phyloP scores from a whole-genome alignment of 2,888 invertebrate species.

The Drosophila gaucha region DNA sequence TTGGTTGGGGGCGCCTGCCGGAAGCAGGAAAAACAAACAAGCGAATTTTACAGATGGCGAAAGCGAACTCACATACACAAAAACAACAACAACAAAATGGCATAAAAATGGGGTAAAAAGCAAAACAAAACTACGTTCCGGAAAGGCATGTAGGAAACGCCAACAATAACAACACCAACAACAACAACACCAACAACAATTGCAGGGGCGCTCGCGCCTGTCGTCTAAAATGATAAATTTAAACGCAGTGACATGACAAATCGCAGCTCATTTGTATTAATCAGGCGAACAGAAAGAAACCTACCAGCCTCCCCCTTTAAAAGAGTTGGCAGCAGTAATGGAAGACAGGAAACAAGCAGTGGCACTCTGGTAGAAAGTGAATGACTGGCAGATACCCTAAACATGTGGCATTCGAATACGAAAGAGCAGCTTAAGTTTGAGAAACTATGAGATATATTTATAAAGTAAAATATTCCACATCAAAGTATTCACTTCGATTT shows the following conservation, averaged over 20 bases:
- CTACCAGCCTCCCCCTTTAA: slow-evolving; percentile 7
- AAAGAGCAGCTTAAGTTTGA: no score
- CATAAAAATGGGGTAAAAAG: slow-evolving; percentile 28
- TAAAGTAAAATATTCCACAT: no score
- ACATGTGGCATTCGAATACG: no score
- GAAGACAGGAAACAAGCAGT: neutral
- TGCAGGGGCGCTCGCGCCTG: slow-evolving; percentile 65
- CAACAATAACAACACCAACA: slow-evolving; percentile 28
- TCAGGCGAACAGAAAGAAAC: slow-evolving; percentile 64
- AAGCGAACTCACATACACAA: slow-evolving; percentile 16
- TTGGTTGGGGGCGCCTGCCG: slow-evolving; percentile 50
- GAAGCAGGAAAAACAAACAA: slow-evolving; percentile 72
- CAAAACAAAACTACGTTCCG: slow-evolving; percentile 51
- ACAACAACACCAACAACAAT: slow-evolving; percentile 39
- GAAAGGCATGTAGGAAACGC: slow-evolving; percentile 49
- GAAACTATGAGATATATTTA: no score
- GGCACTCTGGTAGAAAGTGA: neutral
- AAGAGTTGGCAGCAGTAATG: slow-evolving; percentile 11
- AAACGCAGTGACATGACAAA: slow-evolving; percentile 81
- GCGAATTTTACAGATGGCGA: slow-evolving; percentile 52
- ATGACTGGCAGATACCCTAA: neutral
- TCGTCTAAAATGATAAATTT: slow-evolving; percentile 80
- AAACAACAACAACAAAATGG: neutral
- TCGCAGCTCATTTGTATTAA: slow-evolving; percentile 81
- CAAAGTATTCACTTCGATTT: no score